Conservation (phyloP, 2,113 vertebrate species). For the Anseranas semipalmata region DNA sequence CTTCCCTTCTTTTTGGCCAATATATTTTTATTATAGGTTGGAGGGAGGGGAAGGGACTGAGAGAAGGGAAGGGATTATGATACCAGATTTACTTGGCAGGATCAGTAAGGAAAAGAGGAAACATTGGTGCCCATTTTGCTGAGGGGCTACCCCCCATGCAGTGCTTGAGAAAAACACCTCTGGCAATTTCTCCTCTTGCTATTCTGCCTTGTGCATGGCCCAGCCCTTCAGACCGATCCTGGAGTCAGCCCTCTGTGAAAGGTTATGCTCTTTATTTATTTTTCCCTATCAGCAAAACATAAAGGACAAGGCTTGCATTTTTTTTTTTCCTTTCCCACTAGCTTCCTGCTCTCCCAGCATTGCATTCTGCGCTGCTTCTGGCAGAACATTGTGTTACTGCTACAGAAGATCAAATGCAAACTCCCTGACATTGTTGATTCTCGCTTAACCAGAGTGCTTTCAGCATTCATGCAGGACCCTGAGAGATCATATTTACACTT, state of each 20-base stretch:
- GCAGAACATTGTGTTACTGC: constrained; percentile 49
- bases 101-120: neutral
- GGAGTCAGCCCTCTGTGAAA: neutral
- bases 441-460: neutral
- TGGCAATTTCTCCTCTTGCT: neutral
- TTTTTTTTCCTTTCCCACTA: neutral
- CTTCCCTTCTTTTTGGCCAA: neutral
- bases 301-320: constrained; percentile 4
- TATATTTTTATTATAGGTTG: neutral
- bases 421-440: neutral
- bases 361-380: constrained; percentile 29
- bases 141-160: neutral
- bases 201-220: neutral
- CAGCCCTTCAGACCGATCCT: neutral
- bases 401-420: constrained; percentile 11
- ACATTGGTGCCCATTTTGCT: neutral
- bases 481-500: neutral
- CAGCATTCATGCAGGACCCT: neutral
- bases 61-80: neutral
- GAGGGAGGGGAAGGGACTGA: neutral
- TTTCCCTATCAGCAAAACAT: constrained; percentile 21
- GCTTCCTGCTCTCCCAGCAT: neutral
- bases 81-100: neutral
- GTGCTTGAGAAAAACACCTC: neutral
- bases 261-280: neutral